Evolutionary conservation across 2,888 invertebrate genomes (phyloP).

Genomic region (Dexiosoma caninum): DNA sequence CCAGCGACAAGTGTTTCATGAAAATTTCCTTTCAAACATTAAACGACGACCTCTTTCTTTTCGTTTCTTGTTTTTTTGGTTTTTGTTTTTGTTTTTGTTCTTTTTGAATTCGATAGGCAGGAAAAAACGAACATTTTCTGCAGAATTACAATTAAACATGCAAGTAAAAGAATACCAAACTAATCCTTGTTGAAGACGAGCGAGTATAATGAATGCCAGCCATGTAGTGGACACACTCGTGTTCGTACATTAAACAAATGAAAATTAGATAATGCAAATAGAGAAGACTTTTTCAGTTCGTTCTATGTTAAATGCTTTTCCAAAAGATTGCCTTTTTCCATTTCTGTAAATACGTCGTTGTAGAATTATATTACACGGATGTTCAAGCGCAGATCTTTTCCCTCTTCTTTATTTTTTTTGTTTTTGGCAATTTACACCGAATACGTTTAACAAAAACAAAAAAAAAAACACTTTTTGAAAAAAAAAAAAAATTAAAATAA

Average conservation of each 20-base stretch:
- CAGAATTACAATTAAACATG: constrained; percentile 33
- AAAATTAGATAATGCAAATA: constrained; percentile 59
- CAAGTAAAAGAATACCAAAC: constrained; percentile 16
- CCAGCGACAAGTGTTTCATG: constrained; percentile 45
- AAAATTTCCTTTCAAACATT: constrained; percentile 32
- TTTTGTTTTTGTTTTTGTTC: no score
- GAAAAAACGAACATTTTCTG: constrained; percentile 16
- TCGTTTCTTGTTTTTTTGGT: background rate
- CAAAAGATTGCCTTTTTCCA: background rate
- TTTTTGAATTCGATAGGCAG: background rate
- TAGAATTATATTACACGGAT: constrained; percentile 46
- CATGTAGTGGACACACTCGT: constrained; percentile 10
- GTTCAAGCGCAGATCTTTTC: constrained; percentile 29
- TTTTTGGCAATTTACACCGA: constrained; percentile 1
- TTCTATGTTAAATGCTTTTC: background rate
- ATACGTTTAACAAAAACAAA: background rate
- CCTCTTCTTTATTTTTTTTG: no score
- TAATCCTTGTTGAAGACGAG: constrained; percentile 17
- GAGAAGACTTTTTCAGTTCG: constrained; percentile 11
- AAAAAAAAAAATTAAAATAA: no score
- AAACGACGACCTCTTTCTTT: constrained; percentile 33
- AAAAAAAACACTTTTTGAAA: background rate
- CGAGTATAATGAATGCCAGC: background rate
- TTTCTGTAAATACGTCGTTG: constrained; percentile 33
- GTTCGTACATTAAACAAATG: constrained; percentile 45